These are phyloP conservation scores for Belgica antarctica DNA, from an alignment of 2,888 invertebrate species.

Conservation along the genomic window DNA sequence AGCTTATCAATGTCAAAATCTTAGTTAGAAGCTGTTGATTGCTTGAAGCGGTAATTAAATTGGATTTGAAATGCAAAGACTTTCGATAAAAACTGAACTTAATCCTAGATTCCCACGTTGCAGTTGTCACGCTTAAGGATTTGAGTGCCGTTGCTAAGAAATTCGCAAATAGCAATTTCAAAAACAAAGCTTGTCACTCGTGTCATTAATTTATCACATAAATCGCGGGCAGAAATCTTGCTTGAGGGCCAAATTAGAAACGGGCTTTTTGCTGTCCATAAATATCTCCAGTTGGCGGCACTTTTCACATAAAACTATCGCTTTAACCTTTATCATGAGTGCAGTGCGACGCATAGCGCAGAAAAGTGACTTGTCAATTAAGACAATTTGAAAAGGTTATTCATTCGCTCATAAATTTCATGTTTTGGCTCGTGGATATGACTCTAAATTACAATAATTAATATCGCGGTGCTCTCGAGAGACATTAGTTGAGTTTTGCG, in stretches of 20 bases:
- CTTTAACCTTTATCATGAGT: neutral
- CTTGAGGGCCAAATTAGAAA: conserved; percentile 5
- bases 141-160: no score
- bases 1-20: no score
- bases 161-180: no score
- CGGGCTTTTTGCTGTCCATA: no score
- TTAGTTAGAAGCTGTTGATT: no score
- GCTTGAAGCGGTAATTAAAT: no score
- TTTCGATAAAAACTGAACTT: no score
- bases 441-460: conserved; percentile 14
- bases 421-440: conserved; percentile 22
- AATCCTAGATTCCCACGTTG: no score
- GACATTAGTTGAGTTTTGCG: neutral
- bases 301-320: conserved; percentile 2
- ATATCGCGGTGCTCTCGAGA: neutral
- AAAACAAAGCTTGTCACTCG: no score
- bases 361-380: conserved; percentile 32
- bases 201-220: conserved; percentile 20
- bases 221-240: conserved; percentile 4
- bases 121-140: no score
- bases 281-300: conserved; percentile 8
- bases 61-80: no score
- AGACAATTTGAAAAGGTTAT: conserved; percentile 23
- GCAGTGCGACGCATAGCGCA: neutral
- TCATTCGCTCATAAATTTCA: conserved; percentile 18